Base-by-base conservation (phyloP, 2,797 vertebrate genomes). In the Echeneis naucrates region DNA sequence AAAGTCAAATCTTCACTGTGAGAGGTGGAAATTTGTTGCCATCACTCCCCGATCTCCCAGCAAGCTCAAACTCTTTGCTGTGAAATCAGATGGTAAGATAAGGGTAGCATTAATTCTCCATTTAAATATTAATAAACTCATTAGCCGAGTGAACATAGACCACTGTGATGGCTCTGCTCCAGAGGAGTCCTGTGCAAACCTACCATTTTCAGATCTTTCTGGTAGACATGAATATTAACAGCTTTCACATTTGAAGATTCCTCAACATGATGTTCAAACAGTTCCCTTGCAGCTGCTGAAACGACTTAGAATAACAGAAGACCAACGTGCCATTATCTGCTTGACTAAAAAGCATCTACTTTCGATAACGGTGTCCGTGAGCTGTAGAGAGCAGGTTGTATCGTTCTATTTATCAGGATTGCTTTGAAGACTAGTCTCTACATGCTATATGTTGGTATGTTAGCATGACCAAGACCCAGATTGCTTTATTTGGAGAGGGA, bases 201-300 rank as follows among this genome's bases (percentile, higher is more conserved):
- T 48, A 12, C 8, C 19, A 5, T n/a, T 60, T 27, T 67, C 37
- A 66, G 56, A 71, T 65, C 58, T 58, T 59, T 32, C 32, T 53
- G 21, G 32, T 37, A 48, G 44, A 58, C 33, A 57, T 32, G 44
- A 68, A 2, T 40, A 58, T 71, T 76, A 56, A 55, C 58, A 54
- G 26, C 50, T 5, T 2, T 60, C 60, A 57, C 55, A 58, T 61
- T 54, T 66, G 65, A 80, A 59, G 55, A 72, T 70, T 54, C 26
- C 38, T 74, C 21, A 4, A 52, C 17, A 14, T 57, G 19, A 24
- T 50, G 66, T 75, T 80, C 67, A 75, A 69, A 69, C 53, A 23
- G 6, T 40, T 62, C 8, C 48, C 9, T 70, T 2, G 24, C 42
- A 60, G 53, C 37, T 63, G 45, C 68, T 10, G 2, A 30, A 61